Evolutionary conservation across 2,797 vertebrate genomes (phyloP).

Genomic region (Notamacropus eugenii): DNA sequence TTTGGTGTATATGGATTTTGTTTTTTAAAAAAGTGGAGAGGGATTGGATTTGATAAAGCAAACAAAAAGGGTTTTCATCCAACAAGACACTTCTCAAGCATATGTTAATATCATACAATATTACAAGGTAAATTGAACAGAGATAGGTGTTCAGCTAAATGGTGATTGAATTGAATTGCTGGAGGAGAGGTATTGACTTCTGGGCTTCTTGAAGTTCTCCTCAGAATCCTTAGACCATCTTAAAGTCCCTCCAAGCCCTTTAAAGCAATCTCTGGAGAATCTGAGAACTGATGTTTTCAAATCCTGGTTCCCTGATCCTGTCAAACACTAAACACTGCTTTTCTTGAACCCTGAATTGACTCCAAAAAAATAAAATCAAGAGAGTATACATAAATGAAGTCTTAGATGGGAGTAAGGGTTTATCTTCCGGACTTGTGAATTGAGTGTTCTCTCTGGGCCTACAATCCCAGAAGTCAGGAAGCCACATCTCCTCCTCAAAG

Average conservation of each 20-base stretch:
- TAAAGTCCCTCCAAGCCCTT: conserved; percentile 40
- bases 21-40: not conserved
- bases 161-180: not conserved
- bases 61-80: not conserved
- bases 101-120: not conserved
- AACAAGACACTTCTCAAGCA: not conserved
- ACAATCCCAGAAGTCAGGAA: not conserved
- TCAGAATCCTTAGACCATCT: not conserved
- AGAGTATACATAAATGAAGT: not conserved
- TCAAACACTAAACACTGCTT: not conserved
- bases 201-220: not conserved
- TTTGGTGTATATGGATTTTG: not conserved
- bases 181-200: not conserved
- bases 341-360: conserved; percentile 59
- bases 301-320: conserved; percentile 42
- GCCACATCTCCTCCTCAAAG: not conserved
- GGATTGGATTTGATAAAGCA: not conserved
- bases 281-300: not conserved
- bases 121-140: not conserved
- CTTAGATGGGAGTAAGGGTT: conserved; percentile 62
- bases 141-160: not conserved
- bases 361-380: conserved; percentile 45
- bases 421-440: conserved; percentile 59
- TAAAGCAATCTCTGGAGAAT: conserved; percentile 28
- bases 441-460: not conserved